Base-by-base conservation (phyloP, 2,888 invertebrate species). In the Orchesellides sinensis region DNA sequence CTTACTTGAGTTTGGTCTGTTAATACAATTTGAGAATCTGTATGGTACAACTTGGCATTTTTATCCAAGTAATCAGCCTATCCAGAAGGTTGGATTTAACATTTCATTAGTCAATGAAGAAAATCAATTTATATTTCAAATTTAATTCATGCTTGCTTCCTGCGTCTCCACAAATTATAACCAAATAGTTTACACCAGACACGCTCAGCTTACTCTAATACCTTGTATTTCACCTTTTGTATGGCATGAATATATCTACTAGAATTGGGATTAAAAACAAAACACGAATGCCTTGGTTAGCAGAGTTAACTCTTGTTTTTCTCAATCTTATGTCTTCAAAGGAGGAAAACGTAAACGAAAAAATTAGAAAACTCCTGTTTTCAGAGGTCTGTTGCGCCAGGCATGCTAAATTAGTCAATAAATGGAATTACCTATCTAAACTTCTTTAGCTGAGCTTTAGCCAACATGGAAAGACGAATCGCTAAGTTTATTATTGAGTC, bases 361-460 rank as follows among this genome's bases (percentile, higher is more conserved):
- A 52, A 35, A 40, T n/a, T 49, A 68, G 21, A 6, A 54, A 54
- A 54, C 54, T 12, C 25, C 54, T 56, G 75, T 77, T 59, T 19
- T 47, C 61, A 19, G 10, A 40, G 59, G 47, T 47, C n/a, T 47
- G 47, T 8, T 47, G 47, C 3, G 47, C n/a, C n/a, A 54, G 73
- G 54, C 75, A 68, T 45, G 77, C 47, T 68, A 68, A 77, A 77
- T 77, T 77, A 77, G 68, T 40, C 52, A 68, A 40, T 77, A 77
- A 77, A 77, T 77, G 77, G 35, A 77, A 77, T 77, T 77, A 68
- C 68, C 23, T 68, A 49, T 25, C 40, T 32, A n/a, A n/a, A n/a
- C 45, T 23, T 17, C 29, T 40, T 54, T 27, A n/a, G n/a, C n/a
- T n/a, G n/a, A n/a, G n/a, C n/a, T n/a, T 3, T 35, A 19, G 35